phyloP scores from a whole-genome alignment of 2,797 vertebrate species.

The Ptychadena robeensis region DNA sequence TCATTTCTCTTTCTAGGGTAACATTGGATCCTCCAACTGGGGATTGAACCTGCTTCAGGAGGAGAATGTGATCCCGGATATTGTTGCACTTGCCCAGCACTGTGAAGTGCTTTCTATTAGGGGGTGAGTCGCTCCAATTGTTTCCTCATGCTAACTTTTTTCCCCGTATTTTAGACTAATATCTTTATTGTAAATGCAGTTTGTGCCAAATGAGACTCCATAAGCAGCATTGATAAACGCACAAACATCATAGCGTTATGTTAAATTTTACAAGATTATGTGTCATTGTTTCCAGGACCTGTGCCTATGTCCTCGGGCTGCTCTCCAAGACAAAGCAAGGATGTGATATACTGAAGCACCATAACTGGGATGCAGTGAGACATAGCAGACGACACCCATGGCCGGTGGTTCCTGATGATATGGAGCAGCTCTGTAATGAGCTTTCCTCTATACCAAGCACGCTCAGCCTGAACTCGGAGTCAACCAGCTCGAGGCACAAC shows the following conservation, averaged over 20 bases:
- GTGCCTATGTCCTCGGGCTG: constrained; percentile 88
- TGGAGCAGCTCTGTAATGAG: constrained; percentile 89
- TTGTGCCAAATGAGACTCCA: no score
- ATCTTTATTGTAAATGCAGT: no score
- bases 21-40: constrained; percentile 98
- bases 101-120: constrained; percentile 95
- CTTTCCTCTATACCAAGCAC: constrained; percentile 95
- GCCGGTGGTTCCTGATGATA: constrained; percentile 95
- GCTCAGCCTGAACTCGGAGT: constrained; percentile 95
- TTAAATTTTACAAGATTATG: no score
- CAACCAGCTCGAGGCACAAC: constrained; percentile 95
- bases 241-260: no score
- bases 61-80: constrained; percentile 96
- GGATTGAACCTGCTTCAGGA: constrained; percentile 97
- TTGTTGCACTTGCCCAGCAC: constrained; percentile 89
- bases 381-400: constrained; percentile 93
- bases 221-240: no score
- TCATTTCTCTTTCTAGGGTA: constrained; percentile 79
- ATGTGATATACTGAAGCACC: constrained; percentile 92
- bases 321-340: constrained; percentile 96
- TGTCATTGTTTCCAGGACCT: constrained; percentile 73
- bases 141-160: no score
- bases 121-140: constrained; percentile 78
- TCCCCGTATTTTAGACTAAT: no score
- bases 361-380: constrained; percentile 92